Conservation (phyloP, 1,140 invertebrate species). For the Manduca sexta region DNA sequence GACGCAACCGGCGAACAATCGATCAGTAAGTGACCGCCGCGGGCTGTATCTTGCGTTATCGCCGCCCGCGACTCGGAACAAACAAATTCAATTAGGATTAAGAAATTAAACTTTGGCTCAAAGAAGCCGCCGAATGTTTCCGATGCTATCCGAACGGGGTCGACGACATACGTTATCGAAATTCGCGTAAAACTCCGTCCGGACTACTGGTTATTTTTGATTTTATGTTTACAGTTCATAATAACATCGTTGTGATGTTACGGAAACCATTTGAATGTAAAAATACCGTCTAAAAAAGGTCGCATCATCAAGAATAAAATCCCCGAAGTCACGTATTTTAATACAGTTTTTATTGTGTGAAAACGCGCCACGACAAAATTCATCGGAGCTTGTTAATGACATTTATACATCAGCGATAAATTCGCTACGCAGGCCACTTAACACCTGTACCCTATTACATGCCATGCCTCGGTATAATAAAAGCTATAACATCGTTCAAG, state of each 20-base stretch:
- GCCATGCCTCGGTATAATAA: slow-evolving; percentile 2
- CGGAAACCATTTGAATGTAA: neutral
- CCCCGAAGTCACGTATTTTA: slow-evolving; percentile 2
- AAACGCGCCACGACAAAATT: slow-evolving; percentile 8
- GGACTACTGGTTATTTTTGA: slow-evolving; percentile 23
- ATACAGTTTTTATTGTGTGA: slow-evolving; percentile 29
- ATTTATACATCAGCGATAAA: neutral
- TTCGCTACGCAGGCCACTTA: slow-evolving; percentile 7
- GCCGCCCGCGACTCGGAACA: slow-evolving; percentile 37
- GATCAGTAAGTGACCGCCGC: slow-evolving; percentile 22
- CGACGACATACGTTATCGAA: slow-evolving; percentile 37
- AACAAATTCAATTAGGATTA: slow-evolving; percentile 70
- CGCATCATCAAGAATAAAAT: neutral
- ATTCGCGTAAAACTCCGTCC: slow-evolving; percentile 38
- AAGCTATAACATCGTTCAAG: slow-evolving; percentile 5
- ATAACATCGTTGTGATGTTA: neutral
- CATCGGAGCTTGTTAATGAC: neutral
- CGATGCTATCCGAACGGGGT: slow-evolving; percentile 39
- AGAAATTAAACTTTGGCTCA: slow-evolving; percentile 58
- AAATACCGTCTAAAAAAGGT: neutral
- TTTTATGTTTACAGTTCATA: neutral
- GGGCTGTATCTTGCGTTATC: slow-evolving; percentile 45
- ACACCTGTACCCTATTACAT: neutral
- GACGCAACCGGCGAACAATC: slow-evolving; percentile 35
- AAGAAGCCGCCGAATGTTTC: slow-evolving; percentile 48